Evolutionary conservation across 2,888 invertebrate species (phyloP), one percentile per base, ranked within the genome.

Genomic region (Noctua janthe): DNA sequence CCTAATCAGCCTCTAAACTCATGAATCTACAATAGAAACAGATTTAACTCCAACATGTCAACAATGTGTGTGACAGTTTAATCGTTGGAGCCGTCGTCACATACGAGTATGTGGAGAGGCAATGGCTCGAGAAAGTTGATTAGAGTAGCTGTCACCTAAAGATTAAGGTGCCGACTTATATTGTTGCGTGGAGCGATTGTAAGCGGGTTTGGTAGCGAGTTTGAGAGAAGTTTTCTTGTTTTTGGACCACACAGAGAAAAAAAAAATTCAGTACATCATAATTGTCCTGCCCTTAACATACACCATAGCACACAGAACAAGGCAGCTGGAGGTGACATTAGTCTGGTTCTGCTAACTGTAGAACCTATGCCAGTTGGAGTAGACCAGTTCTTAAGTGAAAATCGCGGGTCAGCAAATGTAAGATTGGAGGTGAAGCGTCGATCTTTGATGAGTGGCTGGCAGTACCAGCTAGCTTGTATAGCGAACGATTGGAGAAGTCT

Each of bases 41-140:
- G 89, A 80, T 84, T 87, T 84, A 80, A 87, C 75, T 79, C 56
- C 69, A 86, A 84, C 82, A 81, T 90, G 92, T 90, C 91, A 92
- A 93, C 93, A 94, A 94, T 93, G 90, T 72, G 75, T 91, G 89
- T 94, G 96, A 96, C 95, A 95, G 94, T 93, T 95, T 96, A 96
- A 96, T 96, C 95, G 91, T 91, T 95, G 93, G 95, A 95, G 91
- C 95, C 94, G 94, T 96, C 96, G 93, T 93, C 96, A 95, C 96
- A 93, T 93, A 20, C 69, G 49, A 51, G n/a, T 54, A 90, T 91
- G 92, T 87, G 91, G 91, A 89, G 90, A 94, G 93, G 95, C 95
- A 96, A 96, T 96, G 95, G 94, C 88, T 93, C 91, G 96, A 92
- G 95, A 96, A 96, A 96, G 95, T 96, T 96, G 96, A 96, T 96